These are phyloP conservation scores for Odontesthes bonariensis DNA, from an alignment of 2,113 vertebrate species.

Conservation along the genomic window DNA sequence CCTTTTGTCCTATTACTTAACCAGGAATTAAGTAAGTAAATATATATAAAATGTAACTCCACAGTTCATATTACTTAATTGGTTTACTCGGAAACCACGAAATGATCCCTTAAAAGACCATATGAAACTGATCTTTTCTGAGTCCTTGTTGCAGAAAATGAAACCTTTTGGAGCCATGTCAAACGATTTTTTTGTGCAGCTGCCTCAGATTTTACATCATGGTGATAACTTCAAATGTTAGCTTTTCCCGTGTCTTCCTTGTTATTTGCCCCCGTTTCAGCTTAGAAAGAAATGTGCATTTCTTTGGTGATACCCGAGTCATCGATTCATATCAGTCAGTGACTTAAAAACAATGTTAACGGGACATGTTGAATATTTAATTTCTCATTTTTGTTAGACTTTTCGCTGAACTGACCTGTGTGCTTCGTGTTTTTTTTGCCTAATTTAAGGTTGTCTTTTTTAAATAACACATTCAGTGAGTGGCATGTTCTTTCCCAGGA, in stretches of 20 bases:
- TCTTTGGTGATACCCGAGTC: constrained; percentile 1
- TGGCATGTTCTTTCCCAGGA: neutral
- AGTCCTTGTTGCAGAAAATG: neutral
- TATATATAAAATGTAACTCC: neutral
- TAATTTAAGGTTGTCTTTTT: neutral
- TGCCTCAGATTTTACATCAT: constrained; percentile 31
- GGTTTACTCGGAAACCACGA: constrained; percentile 3
- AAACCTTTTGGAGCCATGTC: constrained; percentile 2
- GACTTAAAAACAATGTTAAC: neutral
- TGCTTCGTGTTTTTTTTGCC: neutral
- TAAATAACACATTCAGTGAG: neutral
- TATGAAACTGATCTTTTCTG: neutral
- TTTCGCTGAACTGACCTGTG: neutral
- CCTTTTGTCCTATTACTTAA: neutral
- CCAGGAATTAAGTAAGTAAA: too few relatives aligned
- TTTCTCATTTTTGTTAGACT: neutral
- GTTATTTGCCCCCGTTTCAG: neutral
- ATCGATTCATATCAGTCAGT: neutral
- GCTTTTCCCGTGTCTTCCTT: constrained; percentile 41
- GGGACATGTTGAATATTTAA: neutral
- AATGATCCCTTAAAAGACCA: neutral
- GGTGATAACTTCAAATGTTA: constrained; percentile 52
- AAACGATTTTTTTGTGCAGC: constrained; percentile 2
- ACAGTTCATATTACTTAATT: constrained; percentile 1
- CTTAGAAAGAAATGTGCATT: constrained; percentile 1